phyloP scores from a whole-genome alignment of 2,113 vertebrate genomes.

The Hucho hucho region DNA sequence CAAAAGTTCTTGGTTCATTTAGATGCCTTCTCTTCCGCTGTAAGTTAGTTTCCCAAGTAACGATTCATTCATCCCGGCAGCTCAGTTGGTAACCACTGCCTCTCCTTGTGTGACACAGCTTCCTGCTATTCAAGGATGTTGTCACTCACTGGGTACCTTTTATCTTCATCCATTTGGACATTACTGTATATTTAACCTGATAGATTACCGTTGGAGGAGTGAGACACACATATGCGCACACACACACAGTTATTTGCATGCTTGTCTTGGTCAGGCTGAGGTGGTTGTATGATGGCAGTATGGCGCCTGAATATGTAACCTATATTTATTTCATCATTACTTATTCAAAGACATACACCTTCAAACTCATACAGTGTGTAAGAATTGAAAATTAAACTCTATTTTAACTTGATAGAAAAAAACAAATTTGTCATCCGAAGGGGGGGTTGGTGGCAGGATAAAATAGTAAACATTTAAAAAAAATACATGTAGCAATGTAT shows the following conservation, averaged over 20 bases:
- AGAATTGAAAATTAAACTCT: too few species aligned
- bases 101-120: not conserved
- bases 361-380: not conserved
- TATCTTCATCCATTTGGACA: not conserved
- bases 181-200: too few species aligned
- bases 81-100: constrained; percentile 9
- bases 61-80: constrained; percentile 27
- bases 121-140: not conserved
- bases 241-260: too few species aligned
- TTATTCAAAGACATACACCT: not conserved
- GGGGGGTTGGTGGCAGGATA: too few species aligned
- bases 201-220: too few species aligned
- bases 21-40: constrained; percentile 14
- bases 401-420: too few species aligned
- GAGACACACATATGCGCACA: too few species aligned
- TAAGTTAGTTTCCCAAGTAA: constrained; percentile 34
- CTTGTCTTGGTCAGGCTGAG: too few species aligned
- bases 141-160: not conserved
- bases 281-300: too few species aligned
- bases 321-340: not conserved
- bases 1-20: constrained; percentile 5
- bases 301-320: not conserved
- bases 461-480: too few species aligned
- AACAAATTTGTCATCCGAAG: too few species aligned
- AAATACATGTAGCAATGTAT: too few species aligned